These are phyloP conservation scores for Solenopsis invicta DNA, from an alignment of 1,140 invertebrate genomes.

Conservation along the genomic window DNA sequence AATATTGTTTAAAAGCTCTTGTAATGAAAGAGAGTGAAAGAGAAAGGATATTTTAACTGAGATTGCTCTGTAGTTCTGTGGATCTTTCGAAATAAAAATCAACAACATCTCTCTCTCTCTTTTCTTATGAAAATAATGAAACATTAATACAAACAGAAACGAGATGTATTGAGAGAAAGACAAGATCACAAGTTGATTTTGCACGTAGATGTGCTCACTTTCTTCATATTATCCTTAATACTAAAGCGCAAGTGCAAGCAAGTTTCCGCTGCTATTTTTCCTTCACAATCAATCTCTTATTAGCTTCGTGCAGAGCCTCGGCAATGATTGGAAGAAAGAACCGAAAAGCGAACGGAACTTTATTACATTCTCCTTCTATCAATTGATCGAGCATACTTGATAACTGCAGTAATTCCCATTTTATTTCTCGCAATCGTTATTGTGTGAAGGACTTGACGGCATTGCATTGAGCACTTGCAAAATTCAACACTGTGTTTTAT, in stretches of 20 bases:
- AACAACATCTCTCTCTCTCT: too few relatives aligned
- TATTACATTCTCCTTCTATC: background rate
- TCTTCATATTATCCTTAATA: background rate
- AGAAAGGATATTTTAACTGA: background rate
- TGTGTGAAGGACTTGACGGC: background rate
- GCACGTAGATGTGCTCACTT: background rate
- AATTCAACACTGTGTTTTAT: slow-evolving; percentile 40
- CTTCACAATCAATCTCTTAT: slow-evolving; percentile 17
- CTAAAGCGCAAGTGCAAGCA: background rate
- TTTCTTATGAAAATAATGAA: background rate
- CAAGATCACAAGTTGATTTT: background rate
- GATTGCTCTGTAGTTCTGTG: background rate
- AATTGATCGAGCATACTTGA: slow-evolving; percentile 4
- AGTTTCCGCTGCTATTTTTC: background rate
- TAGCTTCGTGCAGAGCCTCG: background rate
- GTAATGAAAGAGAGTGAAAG: background rate
- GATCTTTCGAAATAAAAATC: slow-evolving; percentile 22
- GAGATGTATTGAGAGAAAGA: background rate
- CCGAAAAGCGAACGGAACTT: slow-evolving; percentile 1
- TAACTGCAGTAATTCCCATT: background rate
- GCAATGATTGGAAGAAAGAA: background rate
- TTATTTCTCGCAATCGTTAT: background rate
- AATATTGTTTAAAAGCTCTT: slow-evolving; percentile 6
- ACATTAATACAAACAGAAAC: background rate
- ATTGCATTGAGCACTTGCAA: background rate